Evolutionary conservation across 2,797 vertebrate species (phyloP).

Genomic region (Cryptoprocta ferox): DNA sequence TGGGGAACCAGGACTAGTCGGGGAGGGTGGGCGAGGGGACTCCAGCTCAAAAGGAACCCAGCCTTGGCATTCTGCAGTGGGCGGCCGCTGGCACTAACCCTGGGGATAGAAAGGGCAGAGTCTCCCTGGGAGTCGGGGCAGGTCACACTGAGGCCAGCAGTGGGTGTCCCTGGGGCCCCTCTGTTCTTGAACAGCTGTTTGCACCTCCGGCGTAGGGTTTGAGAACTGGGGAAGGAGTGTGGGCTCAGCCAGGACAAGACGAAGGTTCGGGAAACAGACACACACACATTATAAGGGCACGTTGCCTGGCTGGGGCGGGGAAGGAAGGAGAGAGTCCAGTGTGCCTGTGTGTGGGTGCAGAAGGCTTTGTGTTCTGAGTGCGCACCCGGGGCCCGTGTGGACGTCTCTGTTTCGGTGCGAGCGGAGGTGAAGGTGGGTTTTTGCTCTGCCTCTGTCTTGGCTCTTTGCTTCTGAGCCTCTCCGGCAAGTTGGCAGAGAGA

Average conservation of each 20-base stretch:
- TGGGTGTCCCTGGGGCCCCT: not conserved
- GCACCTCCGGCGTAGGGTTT: not conserved
- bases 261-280: not conserved
- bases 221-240: not conserved
- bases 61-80: conserved; percentile 41
- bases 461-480: not conserved
- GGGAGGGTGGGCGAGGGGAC: not conserved
- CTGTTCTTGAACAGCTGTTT: conserved; percentile 9
- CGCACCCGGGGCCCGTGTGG: too few relatives aligned
- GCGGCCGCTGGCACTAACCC: not conserved
- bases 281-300: not conserved
- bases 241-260: not conserved
- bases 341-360: not conserved
- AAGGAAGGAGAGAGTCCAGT: not conserved
- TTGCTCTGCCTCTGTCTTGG: not conserved
- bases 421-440: not conserved
- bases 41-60: conserved; percentile 15
- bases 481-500: not conserved
- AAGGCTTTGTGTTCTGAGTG: not conserved
- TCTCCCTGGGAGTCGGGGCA: not conserved
- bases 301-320: not conserved
- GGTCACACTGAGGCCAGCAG: not conserved
- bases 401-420: not conserved
- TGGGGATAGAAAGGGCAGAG: conserved; percentile 6
- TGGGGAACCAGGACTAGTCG: not conserved